These are phyloP conservation scores for Toxotes jaculatrix DNA, from an alignment of 2,113 vertebrate species.

Conservation along the genomic window DNA sequence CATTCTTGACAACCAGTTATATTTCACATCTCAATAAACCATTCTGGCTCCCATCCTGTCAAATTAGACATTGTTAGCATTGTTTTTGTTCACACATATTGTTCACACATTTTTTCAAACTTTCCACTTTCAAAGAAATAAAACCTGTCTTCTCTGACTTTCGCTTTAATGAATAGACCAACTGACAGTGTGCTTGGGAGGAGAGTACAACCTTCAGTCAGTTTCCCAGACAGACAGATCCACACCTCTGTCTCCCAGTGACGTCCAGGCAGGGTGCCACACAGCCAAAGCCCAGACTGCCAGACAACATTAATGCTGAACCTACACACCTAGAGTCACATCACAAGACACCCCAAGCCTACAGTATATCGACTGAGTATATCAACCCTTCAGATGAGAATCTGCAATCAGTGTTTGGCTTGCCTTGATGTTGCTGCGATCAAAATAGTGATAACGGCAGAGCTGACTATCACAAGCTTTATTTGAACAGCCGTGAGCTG, in stretches of 20 bases:
- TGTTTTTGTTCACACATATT: neutral
- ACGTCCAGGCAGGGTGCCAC: constrained; percentile 48
- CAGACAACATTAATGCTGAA: constrained; percentile 59
- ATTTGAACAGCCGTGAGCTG: constrained; percentile 23
- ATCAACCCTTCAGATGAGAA: constrained; percentile 40
- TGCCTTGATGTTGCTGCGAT: constrained; percentile 31
- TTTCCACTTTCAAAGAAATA: constrained; percentile 10
- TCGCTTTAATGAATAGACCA: constrained; percentile 46
- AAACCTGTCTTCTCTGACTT: constrained; percentile 18
- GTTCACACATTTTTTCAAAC: neutral
- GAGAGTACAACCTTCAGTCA: constrained; percentile 58
- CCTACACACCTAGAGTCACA: constrained; percentile 33
- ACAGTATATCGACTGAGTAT: constrained; percentile 44
- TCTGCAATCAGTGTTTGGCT: constrained; percentile 44
- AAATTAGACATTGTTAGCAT: constrained; percentile 29
- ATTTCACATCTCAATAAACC: neutral
- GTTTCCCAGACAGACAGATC: constrained; percentile 44
- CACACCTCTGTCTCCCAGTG: constrained; percentile 13
- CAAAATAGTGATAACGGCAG: constrained; percentile 18
- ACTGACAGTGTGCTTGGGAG: constrained; percentile 46
- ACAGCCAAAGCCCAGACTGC: constrained; percentile 29
- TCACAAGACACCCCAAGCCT: constrained; percentile 30
- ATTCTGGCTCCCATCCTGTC: neutral
- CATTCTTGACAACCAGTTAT: neutral
- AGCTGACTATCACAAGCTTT: constrained; percentile 14